Evolutionary conservation across 2,113 vertebrate species (phyloP), one percentile per base, ranked within the genome.

Genomic region (Uria lomvia): DNA sequence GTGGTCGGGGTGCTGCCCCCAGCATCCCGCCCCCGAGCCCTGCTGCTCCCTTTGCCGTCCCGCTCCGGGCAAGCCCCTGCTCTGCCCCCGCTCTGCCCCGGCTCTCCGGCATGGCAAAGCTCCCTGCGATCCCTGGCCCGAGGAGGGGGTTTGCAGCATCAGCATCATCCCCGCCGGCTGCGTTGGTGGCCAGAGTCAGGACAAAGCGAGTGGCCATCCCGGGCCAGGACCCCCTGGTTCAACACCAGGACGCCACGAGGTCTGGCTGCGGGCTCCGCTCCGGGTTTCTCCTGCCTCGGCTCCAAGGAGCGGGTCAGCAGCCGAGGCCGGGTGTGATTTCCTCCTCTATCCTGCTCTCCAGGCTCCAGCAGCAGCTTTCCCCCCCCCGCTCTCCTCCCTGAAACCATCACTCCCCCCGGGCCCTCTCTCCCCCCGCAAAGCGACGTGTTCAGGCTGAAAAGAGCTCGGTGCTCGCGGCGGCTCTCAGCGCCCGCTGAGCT

Each of bases 81-180:
- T 19, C 32, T 12, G 22, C 38, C 52, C 22, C 6, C 1, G 55
- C 45, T 43, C 10, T 5, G 10, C 14, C 47, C 22, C 4, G 7
- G 40, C 9, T n/a, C 15, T 4, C 36, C 2, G 29, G 20, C 63
- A 17, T 6, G 4, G 8, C 49, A 9, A 40, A 58, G 50, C 60
- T 49, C 66, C 52, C 62, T 2, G 2, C 2, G 0, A 29, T 8
- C 43, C 43, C n/a, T 0, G 1, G 23, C 66, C 49, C 1, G 3
- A 30, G 86, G n/a, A 38, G 47, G 18, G 30, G 30, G 49, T 49
- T 42, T 26, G 58, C 19, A 20, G 49, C 12, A 5, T 16, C 8
- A 8, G 38, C n/a, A 17, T 11, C 66, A 29, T 12, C 0, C 8
- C 12, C 20, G n/a, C 42, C 1, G 8, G n/a, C 40, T 24, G 66